Evolutionary conservation across 1,140 invertebrate genomes (phyloP), one percentile per base, ranked within the genome.

Genomic region (Drosophila seguyi): DNA sequence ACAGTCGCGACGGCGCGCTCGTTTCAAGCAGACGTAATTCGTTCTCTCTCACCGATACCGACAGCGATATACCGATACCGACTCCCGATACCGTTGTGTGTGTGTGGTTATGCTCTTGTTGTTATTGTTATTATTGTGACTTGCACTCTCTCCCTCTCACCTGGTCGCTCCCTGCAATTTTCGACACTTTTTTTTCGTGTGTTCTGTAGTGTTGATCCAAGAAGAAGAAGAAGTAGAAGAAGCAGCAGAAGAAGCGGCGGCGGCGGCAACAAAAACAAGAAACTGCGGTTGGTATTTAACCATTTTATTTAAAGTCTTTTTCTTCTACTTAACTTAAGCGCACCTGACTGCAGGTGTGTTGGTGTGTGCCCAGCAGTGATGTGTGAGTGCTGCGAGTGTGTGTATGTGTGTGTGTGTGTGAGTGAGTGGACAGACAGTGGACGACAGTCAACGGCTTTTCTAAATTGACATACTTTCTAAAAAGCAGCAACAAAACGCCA

Each of bases 401-500:
- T 53, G 47, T 57, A 10, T 50, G 27, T 53, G 59, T 62, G 59
- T 42, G 41, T 53, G 47, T 57, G 11, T 50, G 27, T 53, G 59
- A 59, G 59, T 74, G 50, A 41, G 48, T 66, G 47, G 58, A 63
- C 66, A 69, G 62, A 55, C n/a, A 42, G 75, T 84, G 80, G 86
- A 75, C 85, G 86, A 75, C 85, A 81, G 86, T 90, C 77, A 79
- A 90, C 78, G 85, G 81, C 86, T 90, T 88, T 90, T 90, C 77
- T 81, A 90, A 90, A 90, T 79, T 88, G 85, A 90, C 85, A 88
- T 88, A 88, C 85, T 88, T 88, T 88, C 85, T 88, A 90, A 90
- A 90, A 90, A 79, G 72, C 59, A 85, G 65, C 67, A 75, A 58
- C 74, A 69, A 71, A 75, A 65, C 27, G 56, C 27, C 29, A 76